phyloP scores from a whole-genome alignment of 2,797 vertebrate genomes.

The Lateolabrax maculatus region DNA sequence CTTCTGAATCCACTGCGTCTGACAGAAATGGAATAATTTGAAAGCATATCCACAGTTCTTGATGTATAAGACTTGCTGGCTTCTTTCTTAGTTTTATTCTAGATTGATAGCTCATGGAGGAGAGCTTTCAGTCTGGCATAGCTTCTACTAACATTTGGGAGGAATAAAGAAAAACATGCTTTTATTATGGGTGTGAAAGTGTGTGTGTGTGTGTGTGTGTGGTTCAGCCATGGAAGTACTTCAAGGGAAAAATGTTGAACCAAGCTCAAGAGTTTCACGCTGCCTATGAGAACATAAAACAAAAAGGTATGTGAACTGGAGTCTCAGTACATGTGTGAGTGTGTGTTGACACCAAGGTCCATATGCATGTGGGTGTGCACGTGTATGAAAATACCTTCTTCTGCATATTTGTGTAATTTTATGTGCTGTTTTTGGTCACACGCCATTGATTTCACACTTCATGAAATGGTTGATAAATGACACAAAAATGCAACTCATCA shows the following conservation, averaged over 20 bases:
- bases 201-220: slow-evolving; percentile 36
- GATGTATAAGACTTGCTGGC: slow-evolving; percentile 10
- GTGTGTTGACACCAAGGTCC: background rate
- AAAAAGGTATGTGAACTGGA: slow-evolving; percentile 27
- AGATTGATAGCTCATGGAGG: slow-evolving; percentile 49
- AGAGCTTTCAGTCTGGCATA: slow-evolving; percentile 46
- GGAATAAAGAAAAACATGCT: slow-evolving; percentile 74
- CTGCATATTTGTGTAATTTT: slow-evolving; percentile 22
- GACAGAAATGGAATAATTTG: slow-evolving; percentile 43
- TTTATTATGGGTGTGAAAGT: slow-evolving; percentile 37
- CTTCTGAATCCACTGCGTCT: slow-evolving; percentile 16
- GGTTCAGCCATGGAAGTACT: slow-evolving; percentile 53
- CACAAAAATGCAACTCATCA: slow-evolving; percentile 33
- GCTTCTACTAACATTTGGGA: slow-evolving; percentile 65
- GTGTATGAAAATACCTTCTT: background rate
- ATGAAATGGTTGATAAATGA: slow-evolving; percentile 47
- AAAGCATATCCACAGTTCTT: slow-evolving; percentile 25
- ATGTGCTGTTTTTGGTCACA: slow-evolving; percentile 24
- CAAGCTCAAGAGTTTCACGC: slow-evolving; percentile 23
- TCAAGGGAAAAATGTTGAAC: slow-evolving; percentile 66
- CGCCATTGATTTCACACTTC: slow-evolving; percentile 35
- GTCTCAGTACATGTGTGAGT: background rate
- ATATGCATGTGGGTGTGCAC: background rate
- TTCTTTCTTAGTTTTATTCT: slow-evolving; percentile 26
- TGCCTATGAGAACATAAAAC: slow-evolving; percentile 29